Conservation (phyloP, 2,888 invertebrate species). For the Aleiodes alternator region DNA sequence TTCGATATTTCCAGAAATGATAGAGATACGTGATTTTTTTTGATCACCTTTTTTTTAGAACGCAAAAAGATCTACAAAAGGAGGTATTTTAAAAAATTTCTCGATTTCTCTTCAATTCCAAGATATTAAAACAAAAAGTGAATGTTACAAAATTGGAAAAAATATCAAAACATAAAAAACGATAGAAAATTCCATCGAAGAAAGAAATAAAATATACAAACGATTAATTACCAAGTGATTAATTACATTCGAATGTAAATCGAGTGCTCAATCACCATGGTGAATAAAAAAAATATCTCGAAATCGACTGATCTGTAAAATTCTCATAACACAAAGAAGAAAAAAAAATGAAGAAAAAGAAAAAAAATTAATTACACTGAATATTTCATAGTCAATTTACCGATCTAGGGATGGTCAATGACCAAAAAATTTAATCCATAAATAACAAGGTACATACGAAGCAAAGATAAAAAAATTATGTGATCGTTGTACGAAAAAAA, state of each 20-base stretch:
- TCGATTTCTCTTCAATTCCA: too few relatives aligned
- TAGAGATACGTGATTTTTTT: background rate
- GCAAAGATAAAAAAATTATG: slow-evolving; percentile 28
- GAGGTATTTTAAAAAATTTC: too few relatives aligned
- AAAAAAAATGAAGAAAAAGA: background rate
- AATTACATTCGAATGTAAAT: background rate
- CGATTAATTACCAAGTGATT: background rate
- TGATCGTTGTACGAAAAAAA: slow-evolving; percentile 52
- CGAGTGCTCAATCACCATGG: slow-evolving; percentile 6
- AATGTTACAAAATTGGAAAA: slow-evolving; percentile 8
- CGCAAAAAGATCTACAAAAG: too few relatives aligned
- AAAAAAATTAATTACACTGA: slow-evolving; percentile 58
- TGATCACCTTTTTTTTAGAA: too few relatives aligned
- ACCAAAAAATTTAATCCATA: slow-evolving; percentile 60
- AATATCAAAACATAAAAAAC: background rate
- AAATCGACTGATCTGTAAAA: slow-evolving; percentile 5
- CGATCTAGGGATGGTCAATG: slow-evolving; percentile 62
- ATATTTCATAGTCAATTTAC: slow-evolving; percentile 75
- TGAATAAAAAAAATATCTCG: slow-evolving; percentile 16
- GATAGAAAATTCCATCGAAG: background rate
- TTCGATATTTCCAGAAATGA: background rate
- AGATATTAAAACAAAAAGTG: background rate
- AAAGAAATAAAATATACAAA: slow-evolving; percentile 4
- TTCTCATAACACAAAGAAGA: background rate
- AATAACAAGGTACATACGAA: slow-evolving; percentile 46